These are phyloP conservation scores for Drosophila barbarae DNA, from an alignment of 2,888 invertebrate species.

Conservation along the genomic window DNA sequence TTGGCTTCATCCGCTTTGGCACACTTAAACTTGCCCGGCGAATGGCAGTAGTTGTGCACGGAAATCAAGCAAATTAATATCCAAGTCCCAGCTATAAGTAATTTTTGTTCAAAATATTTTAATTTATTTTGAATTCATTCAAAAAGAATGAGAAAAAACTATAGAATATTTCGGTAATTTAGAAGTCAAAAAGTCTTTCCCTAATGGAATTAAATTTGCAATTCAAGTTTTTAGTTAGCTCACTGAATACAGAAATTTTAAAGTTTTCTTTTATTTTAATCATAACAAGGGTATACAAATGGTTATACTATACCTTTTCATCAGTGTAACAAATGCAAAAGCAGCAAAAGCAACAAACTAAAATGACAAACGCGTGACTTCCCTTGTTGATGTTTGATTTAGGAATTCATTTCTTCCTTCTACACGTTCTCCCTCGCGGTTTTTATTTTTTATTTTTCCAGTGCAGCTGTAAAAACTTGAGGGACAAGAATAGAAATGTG, in stretches of 20 bases:
- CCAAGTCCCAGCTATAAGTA: neutral
- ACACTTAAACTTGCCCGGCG: conserved; percentile 10
- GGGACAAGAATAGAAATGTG: neutral
- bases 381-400: conserved; percentile 18
- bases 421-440: neutral
- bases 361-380: conserved; percentile 33
- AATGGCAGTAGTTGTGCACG: conserved; percentile 2
- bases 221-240: too few relatives aligned
- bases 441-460: conserved; percentile 3
- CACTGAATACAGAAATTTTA: too few relatives aligned
- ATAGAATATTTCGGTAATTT: too few relatives aligned
- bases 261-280: neutral
- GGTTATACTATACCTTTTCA: neutral
- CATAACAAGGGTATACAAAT: neutral
- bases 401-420: conserved; percentile 11
- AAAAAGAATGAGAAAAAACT: neutral
- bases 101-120: neutral
- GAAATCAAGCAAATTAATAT: neutral
- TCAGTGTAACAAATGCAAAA: conserved; percentile 1
- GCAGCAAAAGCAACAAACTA: conserved; percentile 15
- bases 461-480: conserved; percentile 16
- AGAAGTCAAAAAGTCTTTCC: neutral
- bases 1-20: conserved; percentile 29
- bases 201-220: neutral
- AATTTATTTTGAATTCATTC: neutral